phyloP scores from a whole-genome alignment of 2,888 invertebrate genomes.

The Cheilosia vernalis region DNA sequence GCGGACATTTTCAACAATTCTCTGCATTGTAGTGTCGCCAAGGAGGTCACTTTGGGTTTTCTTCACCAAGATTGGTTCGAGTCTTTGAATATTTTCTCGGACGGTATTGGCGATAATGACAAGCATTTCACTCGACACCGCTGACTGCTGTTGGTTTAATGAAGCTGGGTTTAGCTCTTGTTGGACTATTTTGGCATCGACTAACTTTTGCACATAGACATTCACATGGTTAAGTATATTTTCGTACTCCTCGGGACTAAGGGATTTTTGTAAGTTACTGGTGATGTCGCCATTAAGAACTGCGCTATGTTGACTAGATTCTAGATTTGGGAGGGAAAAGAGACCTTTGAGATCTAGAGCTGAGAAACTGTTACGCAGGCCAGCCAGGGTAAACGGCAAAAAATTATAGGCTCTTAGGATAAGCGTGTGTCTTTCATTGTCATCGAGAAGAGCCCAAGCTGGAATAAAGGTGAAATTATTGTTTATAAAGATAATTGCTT shows the following conservation, averaged over 20 bases:
- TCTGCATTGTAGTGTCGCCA: constrained; percentile 79
- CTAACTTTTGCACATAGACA: constrained; percentile 81
- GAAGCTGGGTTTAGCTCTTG: constrained; percentile 68
- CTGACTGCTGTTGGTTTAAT: constrained; percentile 50
- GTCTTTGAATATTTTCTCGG: constrained; percentile 79
- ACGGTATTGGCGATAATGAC: constrained; percentile 79
- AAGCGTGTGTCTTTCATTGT: constrained; percentile 82
- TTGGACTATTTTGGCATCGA: constrained; percentile 80
- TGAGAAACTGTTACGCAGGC: constrained; percentile 76
- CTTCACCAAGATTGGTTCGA: constrained; percentile 71
- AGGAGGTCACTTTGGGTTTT: constrained; percentile 76
- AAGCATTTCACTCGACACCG: constrained; percentile 78
- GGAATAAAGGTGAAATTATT: constrained; percentile 21
- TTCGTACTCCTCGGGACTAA: constrained; percentile 81
- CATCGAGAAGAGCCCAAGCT: constrained; percentile 80
- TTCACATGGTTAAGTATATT: constrained; percentile 82
- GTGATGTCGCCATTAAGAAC: constrained; percentile 53
- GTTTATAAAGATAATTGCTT: neutral
- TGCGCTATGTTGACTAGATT: constrained; percentile 63
- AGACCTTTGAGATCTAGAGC: constrained; percentile 76
- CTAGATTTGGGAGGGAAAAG: constrained; percentile 52
- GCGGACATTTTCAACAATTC: constrained; percentile 79
- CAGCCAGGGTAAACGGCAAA: constrained; percentile 79
- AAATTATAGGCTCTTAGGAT: constrained; percentile 77
- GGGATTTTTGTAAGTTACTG: constrained; percentile 78